Percentiles rank a stretch among this genome's conserved stretches.
These are phyloP conservation scores for Leucosticte australis DNA, from an alignment of 2,113 vertebrate species.

Conservation along the genomic window DNA sequence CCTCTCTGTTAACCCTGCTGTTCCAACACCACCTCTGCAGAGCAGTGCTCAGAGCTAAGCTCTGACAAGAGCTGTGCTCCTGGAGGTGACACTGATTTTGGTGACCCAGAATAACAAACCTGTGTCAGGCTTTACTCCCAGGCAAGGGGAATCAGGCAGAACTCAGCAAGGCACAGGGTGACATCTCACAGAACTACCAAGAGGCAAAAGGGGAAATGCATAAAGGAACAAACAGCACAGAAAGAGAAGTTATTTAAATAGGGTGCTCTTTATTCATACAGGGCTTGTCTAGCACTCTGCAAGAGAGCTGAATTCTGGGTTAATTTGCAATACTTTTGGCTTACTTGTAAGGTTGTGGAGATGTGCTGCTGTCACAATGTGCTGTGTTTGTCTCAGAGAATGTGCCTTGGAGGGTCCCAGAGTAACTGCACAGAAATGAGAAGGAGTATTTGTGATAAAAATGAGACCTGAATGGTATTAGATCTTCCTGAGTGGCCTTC, in stretches of 20 bases:
- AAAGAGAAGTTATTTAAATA: background rate
- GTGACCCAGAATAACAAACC: conserved; percentile 27
- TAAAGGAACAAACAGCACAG: background rate
- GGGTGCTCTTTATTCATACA: background rate
- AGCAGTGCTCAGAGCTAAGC: background rate
- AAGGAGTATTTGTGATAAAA: background rate
- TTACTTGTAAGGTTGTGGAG: background rate
- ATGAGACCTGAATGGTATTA: background rate
- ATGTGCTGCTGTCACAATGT: background rate
- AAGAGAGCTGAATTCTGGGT: background rate
- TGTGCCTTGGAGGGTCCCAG: background rate
- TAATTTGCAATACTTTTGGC: background rate
- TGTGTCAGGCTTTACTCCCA: background rate
- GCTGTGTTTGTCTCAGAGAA: background rate
- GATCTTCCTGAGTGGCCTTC: background rate
- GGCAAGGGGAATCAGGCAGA: background rate
- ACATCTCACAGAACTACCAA: background rate
- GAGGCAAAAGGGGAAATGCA: background rate
- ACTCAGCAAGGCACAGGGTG: background rate
- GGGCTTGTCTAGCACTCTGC: background rate
- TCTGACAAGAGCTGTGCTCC: background rate
- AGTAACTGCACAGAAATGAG: background rate
- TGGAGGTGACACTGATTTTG: background rate
- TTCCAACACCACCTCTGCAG: background rate
- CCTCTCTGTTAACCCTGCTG: background rate